These are phyloP conservation scores for Meleagris gallopavo DNA, from an alignment of 2,113 vertebrate species.

Conservation along the genomic window DNA sequence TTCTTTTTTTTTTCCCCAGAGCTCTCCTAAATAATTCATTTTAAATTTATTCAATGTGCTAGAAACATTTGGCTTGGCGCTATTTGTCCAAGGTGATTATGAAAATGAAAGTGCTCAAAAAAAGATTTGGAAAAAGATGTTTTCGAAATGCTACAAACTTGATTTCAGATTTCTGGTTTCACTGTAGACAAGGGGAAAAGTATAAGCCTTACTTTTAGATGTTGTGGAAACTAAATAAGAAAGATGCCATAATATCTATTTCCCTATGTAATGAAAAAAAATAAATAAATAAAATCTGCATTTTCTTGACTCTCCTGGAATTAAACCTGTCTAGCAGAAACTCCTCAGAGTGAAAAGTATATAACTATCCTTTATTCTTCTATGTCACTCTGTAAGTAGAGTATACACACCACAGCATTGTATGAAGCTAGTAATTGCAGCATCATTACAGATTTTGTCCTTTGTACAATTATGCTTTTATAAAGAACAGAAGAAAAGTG, in stretches of 20 bases:
- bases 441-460: background rate
- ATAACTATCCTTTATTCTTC: background rate
- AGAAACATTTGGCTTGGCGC: constrained; percentile 45
- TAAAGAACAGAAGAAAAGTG: background rate
- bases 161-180: background rate
- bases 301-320: background rate
- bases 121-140: background rate
- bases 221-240: background rate
- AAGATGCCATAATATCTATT: background rate
- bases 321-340: background rate
- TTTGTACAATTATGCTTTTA: background rate
- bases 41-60: constrained; percentile 46
- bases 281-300: background rate
- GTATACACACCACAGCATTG: background rate
- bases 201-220: background rate
- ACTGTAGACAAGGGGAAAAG: background rate
- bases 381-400: background rate
- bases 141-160: background rate
- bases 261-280: background rate
- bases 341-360: background rate
- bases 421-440: background rate
- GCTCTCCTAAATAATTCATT: constrained; percentile 50
- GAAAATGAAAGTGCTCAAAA: constrained; percentile 16
- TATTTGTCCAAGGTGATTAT: constrained; percentile 48
- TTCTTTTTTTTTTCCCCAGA: background rate